phyloP scores from a whole-genome alignment of 2,113 vertebrate species.

The Sinocyclocheilus grahami region DNA sequence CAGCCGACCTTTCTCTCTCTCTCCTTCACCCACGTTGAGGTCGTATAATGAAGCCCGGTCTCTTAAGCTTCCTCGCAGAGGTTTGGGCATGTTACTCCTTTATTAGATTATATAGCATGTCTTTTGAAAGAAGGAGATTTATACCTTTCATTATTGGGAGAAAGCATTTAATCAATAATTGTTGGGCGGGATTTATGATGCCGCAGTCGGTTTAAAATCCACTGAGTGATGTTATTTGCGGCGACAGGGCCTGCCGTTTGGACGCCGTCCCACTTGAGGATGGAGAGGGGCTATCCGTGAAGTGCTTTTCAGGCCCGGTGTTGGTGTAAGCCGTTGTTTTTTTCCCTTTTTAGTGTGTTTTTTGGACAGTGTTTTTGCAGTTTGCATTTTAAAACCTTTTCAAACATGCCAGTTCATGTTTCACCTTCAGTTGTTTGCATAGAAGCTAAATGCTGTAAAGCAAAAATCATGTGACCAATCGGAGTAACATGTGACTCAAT shows the following conservation, averaged over 20 bases:
- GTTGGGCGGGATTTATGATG: slow-evolving; percentile 65
- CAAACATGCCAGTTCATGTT: neutral
- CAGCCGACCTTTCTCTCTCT: neutral
- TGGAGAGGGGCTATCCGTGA: neutral
- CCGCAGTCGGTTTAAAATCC: slow-evolving; percentile 59
- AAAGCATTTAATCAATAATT: slow-evolving; percentile 77
- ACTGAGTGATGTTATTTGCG: slow-evolving; percentile 63
- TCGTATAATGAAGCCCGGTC: slow-evolving; percentile 65
- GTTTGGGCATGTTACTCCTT: slow-evolving; percentile 62
- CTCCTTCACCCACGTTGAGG: neutral
- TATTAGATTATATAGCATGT: slow-evolving; percentile 74
- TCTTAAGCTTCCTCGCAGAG: slow-evolving; percentile 62
- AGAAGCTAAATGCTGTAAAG: neutral
- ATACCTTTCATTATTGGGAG: slow-evolving; percentile 74
- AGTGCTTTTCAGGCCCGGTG: neutral
- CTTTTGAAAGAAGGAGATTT: slow-evolving; percentile 68
- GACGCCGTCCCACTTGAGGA: slow-evolving; percentile 34
- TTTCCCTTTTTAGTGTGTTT: neutral
- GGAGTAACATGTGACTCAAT: neutral
- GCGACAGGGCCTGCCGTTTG: slow-evolving; percentile 55
- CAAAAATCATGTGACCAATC: neutral
- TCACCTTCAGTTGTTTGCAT: neutral
- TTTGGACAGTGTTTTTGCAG: neutral
- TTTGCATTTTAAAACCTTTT: neutral
- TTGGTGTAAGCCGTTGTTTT: neutral